Percentiles rank a stretch among this genome's conserved stretches.
Conservation (phyloP, 2,888 invertebrate species). For the Lordiphosa fenestrarum region DNA sequence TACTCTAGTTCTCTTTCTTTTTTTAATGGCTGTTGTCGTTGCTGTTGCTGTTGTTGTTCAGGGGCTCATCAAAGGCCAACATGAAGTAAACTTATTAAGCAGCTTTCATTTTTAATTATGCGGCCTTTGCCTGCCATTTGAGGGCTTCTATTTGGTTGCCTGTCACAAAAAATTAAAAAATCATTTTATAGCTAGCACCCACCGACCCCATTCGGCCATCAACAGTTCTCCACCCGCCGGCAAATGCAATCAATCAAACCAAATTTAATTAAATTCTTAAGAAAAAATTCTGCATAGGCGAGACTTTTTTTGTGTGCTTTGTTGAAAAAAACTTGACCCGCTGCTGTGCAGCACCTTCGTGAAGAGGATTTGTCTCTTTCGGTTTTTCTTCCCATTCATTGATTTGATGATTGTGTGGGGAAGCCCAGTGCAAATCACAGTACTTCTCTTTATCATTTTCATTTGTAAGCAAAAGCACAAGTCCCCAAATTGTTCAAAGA, state of each 20-base stretch:
- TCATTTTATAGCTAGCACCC: constrained; percentile 40
- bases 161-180: constrained; percentile 52
- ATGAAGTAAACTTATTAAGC: constrained; percentile 57
- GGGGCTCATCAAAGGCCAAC: constrained; percentile 58
- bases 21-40: background rate
- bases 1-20: background rate
- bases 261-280: constrained; percentile 67
- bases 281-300: constrained; percentile 21
- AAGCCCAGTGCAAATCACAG: too few species aligned
- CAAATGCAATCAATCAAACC: constrained; percentile 67
- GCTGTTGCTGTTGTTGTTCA: constrained; percentile 11
- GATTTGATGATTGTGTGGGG: too few species aligned
- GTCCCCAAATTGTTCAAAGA: too few species aligned
- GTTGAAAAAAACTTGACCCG: background rate
- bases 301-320: background rate
- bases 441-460: too few species aligned
- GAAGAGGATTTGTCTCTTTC: too few species aligned
- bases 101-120: constrained; percentile 69
- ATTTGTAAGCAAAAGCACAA: too few species aligned
- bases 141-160: constrained; percentile 41
- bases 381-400: too few species aligned
- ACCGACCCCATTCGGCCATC: background rate
- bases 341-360: too few species aligned
- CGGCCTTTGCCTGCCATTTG: constrained; percentile 23
- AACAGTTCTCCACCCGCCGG: constrained; percentile 12